phyloP scores from a whole-genome alignment of 2,797 vertebrate species.

The Crossoptilon crossoptilon region DNA sequence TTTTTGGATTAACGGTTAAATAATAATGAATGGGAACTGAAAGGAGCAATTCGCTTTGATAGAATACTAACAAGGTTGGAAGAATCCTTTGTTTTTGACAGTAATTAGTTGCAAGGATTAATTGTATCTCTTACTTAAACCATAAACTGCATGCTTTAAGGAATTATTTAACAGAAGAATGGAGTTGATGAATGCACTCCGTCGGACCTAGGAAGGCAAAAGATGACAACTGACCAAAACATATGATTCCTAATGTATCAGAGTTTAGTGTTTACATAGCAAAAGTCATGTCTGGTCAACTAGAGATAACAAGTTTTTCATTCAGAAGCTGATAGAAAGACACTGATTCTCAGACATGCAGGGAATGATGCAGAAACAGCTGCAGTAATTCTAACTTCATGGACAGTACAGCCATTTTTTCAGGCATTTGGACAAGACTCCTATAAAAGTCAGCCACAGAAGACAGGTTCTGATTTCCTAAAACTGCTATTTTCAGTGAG shows the following conservation, averaged over 20 bases:
- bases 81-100: background rate
- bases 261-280: constrained; percentile 17
- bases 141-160: constrained; percentile 46
- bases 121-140: constrained; percentile 38
- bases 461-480: background rate
- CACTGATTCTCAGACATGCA: background rate
- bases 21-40: background rate
- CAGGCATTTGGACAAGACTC: fast-evolving
- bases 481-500: background rate
- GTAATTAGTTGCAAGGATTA: constrained; percentile 43
- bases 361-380: background rate
- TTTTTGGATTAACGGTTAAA: constrained; percentile 41
- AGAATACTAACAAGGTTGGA: constrained; percentile 20
- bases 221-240: constrained; percentile 42
- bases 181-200: constrained; percentile 24
- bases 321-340: background rate
- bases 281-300: constrained; percentile 16
- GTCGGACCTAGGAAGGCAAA: background rate
- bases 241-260: constrained; percentile 23
- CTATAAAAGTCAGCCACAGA: background rate
- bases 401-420: background rate
- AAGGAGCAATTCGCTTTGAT: constrained; percentile 3
- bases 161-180: constrained; percentile 19
- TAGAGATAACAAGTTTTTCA: background rate
- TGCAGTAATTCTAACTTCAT: background rate